A percentile compares a stretch with the other conserved stretches of the same genome.
phyloP scores from a whole-genome alignment of 2,113 vertebrate species.

The Erythrolamprus reginae region DNA sequence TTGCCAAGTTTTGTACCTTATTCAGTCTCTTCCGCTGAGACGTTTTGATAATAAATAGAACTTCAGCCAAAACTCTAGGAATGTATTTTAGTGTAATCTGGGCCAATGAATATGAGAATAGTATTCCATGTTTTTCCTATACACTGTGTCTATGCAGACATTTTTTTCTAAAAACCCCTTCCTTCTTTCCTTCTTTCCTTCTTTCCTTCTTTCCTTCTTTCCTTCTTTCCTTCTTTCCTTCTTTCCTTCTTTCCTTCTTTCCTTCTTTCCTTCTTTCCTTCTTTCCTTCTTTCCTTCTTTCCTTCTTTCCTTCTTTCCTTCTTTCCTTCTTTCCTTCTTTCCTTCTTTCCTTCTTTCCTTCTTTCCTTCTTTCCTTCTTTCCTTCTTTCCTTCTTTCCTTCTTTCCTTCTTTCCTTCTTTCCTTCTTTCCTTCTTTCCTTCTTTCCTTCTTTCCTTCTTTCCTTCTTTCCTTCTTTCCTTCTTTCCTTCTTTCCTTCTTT shows the following conservation, averaged over 20 bases:
- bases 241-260: background rate
- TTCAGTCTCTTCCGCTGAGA: background rate
- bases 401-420: too few relatives aligned
- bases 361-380: too few relatives aligned
- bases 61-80: background rate
- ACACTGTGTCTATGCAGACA: background rate
- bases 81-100: background rate
- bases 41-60: background rate
- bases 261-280: too few relatives aligned
- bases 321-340: too few relatives aligned
- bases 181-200: background rate
- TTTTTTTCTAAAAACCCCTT: background rate
- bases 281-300: too few relatives aligned
- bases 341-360: too few relatives aligned
- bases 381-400: too few relatives aligned
- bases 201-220: background rate
- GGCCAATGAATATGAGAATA: background rate
- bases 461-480: too few relatives aligned
- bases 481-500: too few relatives aligned
- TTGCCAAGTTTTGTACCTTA: background rate
- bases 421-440: too few relatives aligned
- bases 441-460: too few relatives aligned
- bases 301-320: too few relatives aligned
- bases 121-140: background rate
- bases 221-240: background rate